Evolutionary conservation across 1,140 invertebrate genomes (phyloP), one percentile per base, ranked within the genome.

Genomic region (Drosophila sproati): DNA sequence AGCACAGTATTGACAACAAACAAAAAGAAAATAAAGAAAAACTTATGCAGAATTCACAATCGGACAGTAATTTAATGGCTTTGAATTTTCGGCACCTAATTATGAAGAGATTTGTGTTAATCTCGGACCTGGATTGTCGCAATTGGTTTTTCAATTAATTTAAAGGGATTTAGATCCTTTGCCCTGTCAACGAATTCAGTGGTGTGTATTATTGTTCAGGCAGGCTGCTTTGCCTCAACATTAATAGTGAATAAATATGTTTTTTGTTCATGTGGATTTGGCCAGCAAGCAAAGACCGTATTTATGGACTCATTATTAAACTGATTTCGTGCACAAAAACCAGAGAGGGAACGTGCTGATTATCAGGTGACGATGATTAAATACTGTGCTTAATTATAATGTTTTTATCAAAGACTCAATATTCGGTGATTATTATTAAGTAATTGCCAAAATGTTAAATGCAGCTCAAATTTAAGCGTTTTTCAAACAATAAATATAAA

Each of bases 101-200:
- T 88, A 85, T 88, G 85, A 89, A 68, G 78, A 75, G 78, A 89
- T 89, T 87, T 73, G 72, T 64, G 67, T 76, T 89, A 85, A 85
- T 73, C 80, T 74, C 32, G 51, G 52, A 55, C 71, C 43, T 57
- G 67, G 68, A 68, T 82, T 50, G 47, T 56, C n/a, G 66, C 83
- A 88, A 88, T 89, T 89, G 85, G 73, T 88, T 74, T 83, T 80
- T 70, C 77, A 88, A 88, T 85, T 89, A 88, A 89, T 88, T 88
- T 80, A 35, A 60, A 47, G 51, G 77, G 83, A 70, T 77, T 88
- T 77, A 67, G 55, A 62, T 12, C 52, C 32, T 77, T 81, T 45
- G 35, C 41, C 6, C 35, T 71, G 67, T 61, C 78, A 59, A 45
- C 55, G 20, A 52, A 35, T 39, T 47, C 28, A 66, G 35, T 60